A percentile compares a stretch with the other conserved stretches of the same genome.
Evolutionary conservation across 2,888 invertebrate genomes (phyloP).

Genomic region (Meandrusa payeni): DNA sequence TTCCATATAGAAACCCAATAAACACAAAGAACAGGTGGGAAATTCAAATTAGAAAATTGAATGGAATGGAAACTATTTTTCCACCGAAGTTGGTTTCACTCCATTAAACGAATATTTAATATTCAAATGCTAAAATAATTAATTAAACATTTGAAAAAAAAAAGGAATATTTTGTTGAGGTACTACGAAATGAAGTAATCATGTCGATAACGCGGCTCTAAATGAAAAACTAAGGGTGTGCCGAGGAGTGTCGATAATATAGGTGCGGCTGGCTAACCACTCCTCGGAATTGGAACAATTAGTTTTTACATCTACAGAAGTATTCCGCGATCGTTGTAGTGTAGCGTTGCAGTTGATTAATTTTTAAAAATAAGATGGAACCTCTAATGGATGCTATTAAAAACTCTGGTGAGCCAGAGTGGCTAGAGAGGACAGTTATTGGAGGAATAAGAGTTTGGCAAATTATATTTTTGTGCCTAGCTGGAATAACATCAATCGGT

Average conservation of each 20-base stretch:
- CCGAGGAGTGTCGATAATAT: constrained; percentile 51
- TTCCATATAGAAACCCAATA: too few relatives aligned
- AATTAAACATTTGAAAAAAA: too few relatives aligned
- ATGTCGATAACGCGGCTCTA: constrained; percentile 26
- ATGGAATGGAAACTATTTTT: too few relatives aligned
- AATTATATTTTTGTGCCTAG: constrained; percentile 86
- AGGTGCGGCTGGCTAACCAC: constrained; percentile 66
- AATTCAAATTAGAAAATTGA: constrained; percentile 26
- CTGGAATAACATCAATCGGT: constrained; percentile 83
- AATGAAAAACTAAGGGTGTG: constrained; percentile 46
- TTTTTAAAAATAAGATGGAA: constrained; percentile 47
- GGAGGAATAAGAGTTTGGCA: constrained; percentile 91
- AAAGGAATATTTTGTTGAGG: background rate
- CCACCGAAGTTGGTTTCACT: too few relatives aligned
- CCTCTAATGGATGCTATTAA: constrained; percentile 63
- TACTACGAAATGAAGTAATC: constrained; percentile 9
- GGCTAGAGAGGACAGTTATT: constrained; percentile 86
- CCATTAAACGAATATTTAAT: too few relatives aligned
- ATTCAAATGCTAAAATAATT: too few relatives aligned
- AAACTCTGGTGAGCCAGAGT: constrained; percentile 80
- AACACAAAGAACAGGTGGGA: constrained; percentile 24
- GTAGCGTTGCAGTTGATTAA: constrained; percentile 30
- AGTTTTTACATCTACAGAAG: constrained; percentile 51
- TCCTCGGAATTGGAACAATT: constrained; percentile 67
- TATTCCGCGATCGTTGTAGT: constrained; percentile 41